Conservation (phyloP, 2,113 vertebrate genomes). For the Trogon surrucura region DNA sequence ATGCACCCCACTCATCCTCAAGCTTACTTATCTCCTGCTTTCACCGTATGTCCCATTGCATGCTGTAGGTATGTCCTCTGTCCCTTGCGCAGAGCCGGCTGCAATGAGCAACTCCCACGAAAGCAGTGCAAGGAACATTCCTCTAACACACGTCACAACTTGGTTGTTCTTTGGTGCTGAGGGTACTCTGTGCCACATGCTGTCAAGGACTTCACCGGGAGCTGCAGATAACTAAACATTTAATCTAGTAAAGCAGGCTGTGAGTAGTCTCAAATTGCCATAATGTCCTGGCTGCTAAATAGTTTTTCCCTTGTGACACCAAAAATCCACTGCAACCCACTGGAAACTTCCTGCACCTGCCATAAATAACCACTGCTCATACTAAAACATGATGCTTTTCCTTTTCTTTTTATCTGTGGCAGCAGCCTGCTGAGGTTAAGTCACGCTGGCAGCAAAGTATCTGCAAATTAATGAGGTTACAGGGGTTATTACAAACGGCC, state of each 20-base stretch:
- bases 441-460: background rate
- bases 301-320: background rate
- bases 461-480: background rate
- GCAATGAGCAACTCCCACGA: background rate
- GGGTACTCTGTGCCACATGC: background rate
- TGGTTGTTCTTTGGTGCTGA: background rate
- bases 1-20: background rate
- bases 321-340: background rate
- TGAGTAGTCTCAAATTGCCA: background rate
- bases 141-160: background rate
- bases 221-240: background rate
- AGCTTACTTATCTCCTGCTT: background rate
- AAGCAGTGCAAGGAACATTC: background rate
- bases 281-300: background rate
- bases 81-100: accelerated
- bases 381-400: background rate
- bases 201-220: background rate
- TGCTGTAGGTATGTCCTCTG: background rate
- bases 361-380: background rate
- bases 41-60: accelerated
- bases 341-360: conserved; percentile 17
- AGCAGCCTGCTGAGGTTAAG: background rate
- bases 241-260: background rate
- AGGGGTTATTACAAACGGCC: background rate
- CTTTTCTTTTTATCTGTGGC: background rate